These are phyloP conservation scores for Pyrrhopygopsis socrates DNA, from an alignment of 2,888 invertebrate species.

Conservation along the genomic window DNA sequence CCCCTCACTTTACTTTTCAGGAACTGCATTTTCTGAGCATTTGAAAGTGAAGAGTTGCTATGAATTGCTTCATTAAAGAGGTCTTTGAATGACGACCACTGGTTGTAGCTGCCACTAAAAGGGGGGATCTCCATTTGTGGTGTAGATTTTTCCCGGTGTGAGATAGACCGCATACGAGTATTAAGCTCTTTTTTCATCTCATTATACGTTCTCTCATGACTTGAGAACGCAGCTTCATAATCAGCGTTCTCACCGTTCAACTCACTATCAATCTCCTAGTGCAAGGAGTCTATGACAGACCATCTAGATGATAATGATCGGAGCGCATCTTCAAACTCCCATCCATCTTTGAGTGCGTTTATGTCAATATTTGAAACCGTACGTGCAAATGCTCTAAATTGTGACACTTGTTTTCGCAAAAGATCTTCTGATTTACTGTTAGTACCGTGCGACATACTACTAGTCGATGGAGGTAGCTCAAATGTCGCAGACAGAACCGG, in stretches of 20 bases:
- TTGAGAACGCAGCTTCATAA: conserved; percentile 67
- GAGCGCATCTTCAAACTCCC: conserved; percentile 72
- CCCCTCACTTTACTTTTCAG: conserved; percentile 72
- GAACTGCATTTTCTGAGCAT: too few relatives aligned
- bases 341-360: conserved; percentile 51
- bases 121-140: conserved; percentile 72
- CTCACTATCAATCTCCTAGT: conserved; percentile 76
- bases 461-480: not conserved
- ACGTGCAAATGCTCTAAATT: conserved; percentile 42
- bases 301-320: conserved; percentile 56
- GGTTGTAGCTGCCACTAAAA: conserved; percentile 70
- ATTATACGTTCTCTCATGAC: conserved; percentile 62
- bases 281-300: conserved; percentile 61
- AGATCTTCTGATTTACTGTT: conserved; percentile 10
- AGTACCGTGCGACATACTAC: conserved; percentile 10
- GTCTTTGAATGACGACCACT: conserved; percentile 75
- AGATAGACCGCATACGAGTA: conserved; percentile 68
- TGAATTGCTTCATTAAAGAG: conserved; percentile 79
- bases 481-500: conserved; percentile 1
- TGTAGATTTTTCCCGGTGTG: conserved; percentile 68
- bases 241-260: conserved; percentile 53
- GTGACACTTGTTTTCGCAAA: conserved; percentile 24
- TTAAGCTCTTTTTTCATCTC: conserved; percentile 72
- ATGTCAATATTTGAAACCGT: conserved; percentile 56
- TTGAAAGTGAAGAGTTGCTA: conserved; percentile 67